phyloP scores from a whole-genome alignment of 2,113 vertebrate genomes.

The Brachyhypopomus gauderio region DNA sequence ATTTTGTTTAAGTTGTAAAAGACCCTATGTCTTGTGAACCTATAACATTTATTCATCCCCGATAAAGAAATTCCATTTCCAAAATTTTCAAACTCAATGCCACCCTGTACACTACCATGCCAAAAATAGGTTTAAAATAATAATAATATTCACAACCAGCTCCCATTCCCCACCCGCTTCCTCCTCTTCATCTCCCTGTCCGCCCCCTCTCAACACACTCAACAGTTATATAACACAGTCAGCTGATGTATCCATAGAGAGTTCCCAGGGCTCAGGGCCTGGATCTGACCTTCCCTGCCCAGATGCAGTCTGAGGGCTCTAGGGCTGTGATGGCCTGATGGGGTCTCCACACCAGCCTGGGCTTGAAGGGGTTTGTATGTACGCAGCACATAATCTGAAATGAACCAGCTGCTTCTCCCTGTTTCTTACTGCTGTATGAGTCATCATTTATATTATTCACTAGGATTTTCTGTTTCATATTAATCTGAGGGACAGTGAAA shows the following conservation, averaged over 20 bases:
- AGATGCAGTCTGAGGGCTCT: conserved; percentile 2
- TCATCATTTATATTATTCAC: conserved; percentile 15
- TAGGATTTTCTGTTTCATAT: background rate
- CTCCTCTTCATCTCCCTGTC: conserved; percentile 36
- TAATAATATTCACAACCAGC: conserved; percentile 16
- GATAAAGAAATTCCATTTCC: background rate
- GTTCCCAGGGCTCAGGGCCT: conserved; percentile 34
- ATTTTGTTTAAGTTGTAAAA: background rate
- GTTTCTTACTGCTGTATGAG: background rate
- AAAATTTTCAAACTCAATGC: background rate
- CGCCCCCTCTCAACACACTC: background rate
- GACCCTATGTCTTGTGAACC: background rate
- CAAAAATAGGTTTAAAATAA: too few relatives aligned
- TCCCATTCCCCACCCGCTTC: background rate
- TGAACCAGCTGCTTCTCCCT: conserved; percentile 19
- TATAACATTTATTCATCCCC: background rate
- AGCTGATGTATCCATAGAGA: conserved; percentile 49
- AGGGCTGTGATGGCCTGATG: conserved; percentile 18
- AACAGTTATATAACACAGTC: conserved; percentile 49
- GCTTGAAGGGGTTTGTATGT: conserved; percentile 6
- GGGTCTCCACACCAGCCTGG: conserved; percentile 9
- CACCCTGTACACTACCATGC: background rate
- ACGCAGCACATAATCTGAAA: background rate
- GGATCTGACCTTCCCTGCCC: conserved; percentile 5
- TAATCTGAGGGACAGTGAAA: background rate